Evolutionary conservation across 2,888 invertebrate species (phyloP), one percentile per base, ranked within the genome.

Genomic region (Clunio marinus): DNA sequence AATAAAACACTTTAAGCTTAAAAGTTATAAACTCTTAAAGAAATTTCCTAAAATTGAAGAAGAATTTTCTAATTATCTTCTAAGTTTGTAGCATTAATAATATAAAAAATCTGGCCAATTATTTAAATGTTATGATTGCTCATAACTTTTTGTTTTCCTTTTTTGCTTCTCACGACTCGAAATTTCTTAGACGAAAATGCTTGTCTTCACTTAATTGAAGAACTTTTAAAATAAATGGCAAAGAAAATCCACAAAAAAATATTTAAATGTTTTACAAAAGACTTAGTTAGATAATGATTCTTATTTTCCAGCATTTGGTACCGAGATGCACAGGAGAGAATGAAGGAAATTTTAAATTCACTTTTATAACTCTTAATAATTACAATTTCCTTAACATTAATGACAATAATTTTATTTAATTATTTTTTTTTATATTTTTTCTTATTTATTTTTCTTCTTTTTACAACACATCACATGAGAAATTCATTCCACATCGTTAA

Each of bases 11-110:
- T 41, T 41, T n/a, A n/a, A n/a, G n/a, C n/a, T 41, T 41, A 41
- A 41, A 10, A 5, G n/a, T 41, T 41, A 3, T 41, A 15, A 10
- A 51, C 2, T 4, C 51, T 51, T 51, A 51, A 51, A 51, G 51
- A 51, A 51, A 51, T 51, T 51, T 51, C 7, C 51, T 51, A 51
- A 51, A 51, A 22, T 22, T 22, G 22, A 51, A 51, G 51, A 51
- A 51, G 5, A 22, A 51, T 51, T 51, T 51, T 7, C 51, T 51
- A 51, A 51, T 51, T 51, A 51, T 8, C 22, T 13, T 17, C 41
- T 22, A 51, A 51, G 20, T 51, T 51, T 51, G 5, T 51, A 20
- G 51, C 17, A 32, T 32, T 32, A 32, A 32, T 32, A 51, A 51
- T 17, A 20, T 20, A 22, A 51, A 51, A 41, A n/a, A n/a, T 51